phyloP scores from a whole-genome alignment of 2,797 vertebrate genomes.

The Loris lydekkerianus region DNA sequence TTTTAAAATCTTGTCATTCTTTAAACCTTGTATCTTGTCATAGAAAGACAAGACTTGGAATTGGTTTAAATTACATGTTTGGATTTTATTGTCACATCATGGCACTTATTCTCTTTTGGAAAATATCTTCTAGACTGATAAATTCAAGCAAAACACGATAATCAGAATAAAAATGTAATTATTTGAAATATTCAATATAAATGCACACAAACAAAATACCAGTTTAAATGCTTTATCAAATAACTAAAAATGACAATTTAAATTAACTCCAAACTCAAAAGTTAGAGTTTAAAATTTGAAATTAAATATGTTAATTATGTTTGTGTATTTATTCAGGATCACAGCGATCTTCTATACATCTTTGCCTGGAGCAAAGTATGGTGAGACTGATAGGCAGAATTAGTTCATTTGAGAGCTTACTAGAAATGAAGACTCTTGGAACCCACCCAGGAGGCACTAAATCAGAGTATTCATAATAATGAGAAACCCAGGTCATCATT shows the following conservation, averaged over 20 bases:
- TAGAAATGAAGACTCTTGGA: background rate
- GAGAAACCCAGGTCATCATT: background rate
- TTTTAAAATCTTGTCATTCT: slow-evolving; percentile 13
- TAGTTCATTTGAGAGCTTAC: background rate
- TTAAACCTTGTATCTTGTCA: slow-evolving; percentile 56
- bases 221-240: background rate
- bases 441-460: background rate
- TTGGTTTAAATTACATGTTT: slow-evolving; percentile 61
- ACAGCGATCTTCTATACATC: background rate
- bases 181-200: background rate
- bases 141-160: background rate
- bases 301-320: background rate
- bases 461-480: background rate
- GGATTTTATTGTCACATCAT: slow-evolving; percentile 46
- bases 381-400: background rate
- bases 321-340: background rate
- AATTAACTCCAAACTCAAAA: background rate
- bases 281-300: background rate
- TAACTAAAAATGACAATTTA: slow-evolving; percentile 15
- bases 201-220: background rate
- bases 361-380: background rate
- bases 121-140: slow-evolving; percentile 18
- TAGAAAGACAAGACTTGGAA: slow-evolving; percentile 54
- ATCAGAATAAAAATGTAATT: slow-evolving; percentile 11
- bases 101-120: slow-evolving; percentile 17